Base-by-base conservation (phyloP, 2,797 vertebrate species). In the Buphagus erythrorhynchus region DNA sequence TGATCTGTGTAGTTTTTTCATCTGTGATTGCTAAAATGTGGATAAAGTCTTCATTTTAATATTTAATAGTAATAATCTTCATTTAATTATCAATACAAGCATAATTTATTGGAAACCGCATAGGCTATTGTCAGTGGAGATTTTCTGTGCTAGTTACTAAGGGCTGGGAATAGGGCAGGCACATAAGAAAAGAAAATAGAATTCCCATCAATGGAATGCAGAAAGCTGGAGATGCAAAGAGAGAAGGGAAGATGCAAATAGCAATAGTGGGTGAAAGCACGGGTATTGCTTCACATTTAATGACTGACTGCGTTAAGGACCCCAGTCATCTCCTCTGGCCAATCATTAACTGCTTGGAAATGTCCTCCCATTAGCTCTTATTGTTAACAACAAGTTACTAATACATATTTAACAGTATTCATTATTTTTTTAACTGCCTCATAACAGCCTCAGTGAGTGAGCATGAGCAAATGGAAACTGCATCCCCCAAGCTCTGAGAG, bases 331-430 rank as follows among this genome's bases (percentile, higher is more conserved):
- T 92, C 67, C 81, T 93, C 86, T 86, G 75, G 85, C 75, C 89
- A 95, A 94, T 88, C 87, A 95, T 93, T 90, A 95, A 90, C 94
- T 61, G 52, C 68, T 86, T 20, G 22, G 72, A 94, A 95, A 91
- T 93, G 75, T 91, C 57, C 81, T 79, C 61, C 75, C 49, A 61
- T 92, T 93, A 95, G 80, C 74, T 91, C 71, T 85, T 76, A 82
- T 61, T 91, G 87, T 91, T 94, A 86, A 95, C 78, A 92, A 84
- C 58, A 90, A 88, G 81, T 87, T 77, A 61, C 87, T 82, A 94
- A 95, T 77, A 82, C 57, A 61, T 67, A 65, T 91, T 92, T 92
- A 92, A 63, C 77, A 87, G 76, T 71, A 82, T 79, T 89, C 10
- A 13, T 81, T 72, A 40, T 92, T 90, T 93, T 90, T 93, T 88